Evolutionary conservation across 2,113 vertebrate genomes (phyloP).

Genomic region (Fregata magnificens): DNA sequence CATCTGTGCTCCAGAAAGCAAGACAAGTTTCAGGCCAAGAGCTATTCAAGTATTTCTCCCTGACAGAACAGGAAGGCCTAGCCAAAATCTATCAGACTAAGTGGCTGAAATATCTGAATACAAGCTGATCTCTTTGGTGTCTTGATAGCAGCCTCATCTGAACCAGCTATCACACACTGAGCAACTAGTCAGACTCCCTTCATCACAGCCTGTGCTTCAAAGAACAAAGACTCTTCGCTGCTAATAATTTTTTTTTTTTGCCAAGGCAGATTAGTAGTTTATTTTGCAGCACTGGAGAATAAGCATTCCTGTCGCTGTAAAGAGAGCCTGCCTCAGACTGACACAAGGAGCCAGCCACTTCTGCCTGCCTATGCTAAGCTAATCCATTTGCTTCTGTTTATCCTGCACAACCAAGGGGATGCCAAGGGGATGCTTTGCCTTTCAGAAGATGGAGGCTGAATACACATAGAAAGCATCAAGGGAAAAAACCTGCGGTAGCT

Average conservation of each 20-base stretch:
- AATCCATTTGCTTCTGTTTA: neutral
- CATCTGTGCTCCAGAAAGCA: slow-evolving; percentile 30
- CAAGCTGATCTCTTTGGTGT: neutral
- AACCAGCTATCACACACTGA: neutral
- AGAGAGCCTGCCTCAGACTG: neutral
- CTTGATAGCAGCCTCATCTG: slow-evolving; percentile 1
- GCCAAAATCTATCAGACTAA: neutral
- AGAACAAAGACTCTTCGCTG: neutral
- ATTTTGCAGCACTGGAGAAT: neutral
- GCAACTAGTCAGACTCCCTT: neutral
- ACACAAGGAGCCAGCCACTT: neutral
- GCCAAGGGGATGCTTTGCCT: neutral
- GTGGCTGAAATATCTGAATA: neutral
- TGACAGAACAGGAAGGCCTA: neutral
- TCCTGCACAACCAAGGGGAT: neutral
- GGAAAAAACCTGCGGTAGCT: neutral
- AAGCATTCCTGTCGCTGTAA: neutral
- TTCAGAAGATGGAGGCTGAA: neutral
- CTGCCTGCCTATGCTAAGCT: neutral
- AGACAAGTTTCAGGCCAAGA: neutral
- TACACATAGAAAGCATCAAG: neutral
- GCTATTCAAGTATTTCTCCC: neutral
- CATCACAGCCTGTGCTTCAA: neutral
- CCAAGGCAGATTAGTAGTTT: neutral
- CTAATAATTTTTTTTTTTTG: neutral